Evolutionary conservation across 2,797 vertebrate species (phyloP).

Genomic region (Thalassophryne amazonica): DNA sequence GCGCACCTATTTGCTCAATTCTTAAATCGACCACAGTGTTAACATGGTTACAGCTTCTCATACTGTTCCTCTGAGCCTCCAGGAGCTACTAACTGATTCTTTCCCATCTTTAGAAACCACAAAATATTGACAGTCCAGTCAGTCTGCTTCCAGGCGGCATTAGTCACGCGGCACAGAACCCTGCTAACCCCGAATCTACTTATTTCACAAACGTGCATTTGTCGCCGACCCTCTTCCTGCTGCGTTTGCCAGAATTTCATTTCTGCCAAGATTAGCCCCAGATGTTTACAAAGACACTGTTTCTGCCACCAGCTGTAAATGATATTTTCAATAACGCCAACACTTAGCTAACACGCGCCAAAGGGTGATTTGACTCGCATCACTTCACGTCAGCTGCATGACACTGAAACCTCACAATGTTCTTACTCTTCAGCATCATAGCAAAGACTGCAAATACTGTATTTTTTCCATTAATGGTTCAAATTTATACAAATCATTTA

Average conservation of each 20-base stretch:
- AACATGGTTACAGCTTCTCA: constrained; percentile 1
- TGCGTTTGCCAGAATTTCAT: constrained; percentile 43
- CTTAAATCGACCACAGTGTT: no score
- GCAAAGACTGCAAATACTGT: no score
- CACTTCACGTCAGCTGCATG: no score
- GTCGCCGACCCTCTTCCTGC: constrained; percentile 47
- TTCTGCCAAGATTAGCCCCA: constrained; percentile 43
- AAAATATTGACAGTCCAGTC: constrained; percentile 64
- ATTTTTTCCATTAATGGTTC: no score
- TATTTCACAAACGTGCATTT: constrained; percentile 66
- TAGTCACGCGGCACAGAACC: constrained; percentile 59
- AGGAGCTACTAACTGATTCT: constrained; percentile 31
- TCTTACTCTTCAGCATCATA: no score
- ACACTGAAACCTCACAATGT: no score
- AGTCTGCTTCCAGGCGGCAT: constrained; percentile 55
- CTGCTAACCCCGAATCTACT: constrained; percentile 37
- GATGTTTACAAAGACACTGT: constrained; percentile 51
- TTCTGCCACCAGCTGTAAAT: constrained; percentile 20
- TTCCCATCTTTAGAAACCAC: constrained; percentile 53
- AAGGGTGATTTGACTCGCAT: no score
- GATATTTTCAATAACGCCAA: constrained; percentile 15
- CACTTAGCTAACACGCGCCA: no score
- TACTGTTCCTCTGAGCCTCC: constrained; percentile 18
- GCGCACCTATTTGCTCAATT: no score
- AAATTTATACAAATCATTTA: no score